These are phyloP conservation scores for Drosophila tropicalis DNA, from an alignment of 1,140 invertebrate genomes.

Conservation along the genomic window DNA sequence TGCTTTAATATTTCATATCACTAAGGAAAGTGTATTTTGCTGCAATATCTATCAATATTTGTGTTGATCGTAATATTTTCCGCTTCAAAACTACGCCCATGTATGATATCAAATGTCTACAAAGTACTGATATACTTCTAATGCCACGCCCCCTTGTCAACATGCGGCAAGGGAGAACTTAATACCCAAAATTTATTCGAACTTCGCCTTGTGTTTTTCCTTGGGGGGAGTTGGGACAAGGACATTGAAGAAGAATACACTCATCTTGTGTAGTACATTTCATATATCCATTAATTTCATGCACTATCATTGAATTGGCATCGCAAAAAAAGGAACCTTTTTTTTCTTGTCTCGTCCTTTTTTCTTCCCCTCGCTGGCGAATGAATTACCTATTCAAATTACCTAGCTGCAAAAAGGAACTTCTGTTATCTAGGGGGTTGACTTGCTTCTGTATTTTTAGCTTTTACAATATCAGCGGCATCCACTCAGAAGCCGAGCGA, in stretches of 20 bases:
- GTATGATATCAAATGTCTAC: constrained; percentile 36
- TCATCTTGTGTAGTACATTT: constrained; percentile 26
- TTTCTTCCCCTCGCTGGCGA: constrained; percentile 5
- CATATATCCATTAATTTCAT: constrained; percentile 63
- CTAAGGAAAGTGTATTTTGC: too few species aligned
- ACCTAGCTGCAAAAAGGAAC: constrained; percentile 34
- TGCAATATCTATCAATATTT: too few species aligned
- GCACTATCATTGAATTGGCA: constrained; percentile 73
- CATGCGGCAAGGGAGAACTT: constrained; percentile 23
- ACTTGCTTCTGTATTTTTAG: constrained; percentile 50
- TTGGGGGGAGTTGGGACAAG: too few species aligned
- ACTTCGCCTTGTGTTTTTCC: constrained; percentile 2
- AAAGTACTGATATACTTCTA: constrained; percentile 16
- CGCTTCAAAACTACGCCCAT: constrained; percentile 24
- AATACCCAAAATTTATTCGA: constrained; percentile 65
- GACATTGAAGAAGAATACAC: constrained; percentile 20
- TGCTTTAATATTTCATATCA: too few species aligned
- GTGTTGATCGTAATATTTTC: too few species aligned
- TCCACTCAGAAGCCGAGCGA: constrained; percentile 60
- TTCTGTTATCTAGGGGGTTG: constrained; percentile 21
- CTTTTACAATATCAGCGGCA: constrained; percentile 61
- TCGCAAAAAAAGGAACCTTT: constrained; percentile 26
- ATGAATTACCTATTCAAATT: constrained; percentile 66
- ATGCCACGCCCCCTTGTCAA: constrained; percentile 22
- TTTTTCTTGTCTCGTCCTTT: not conserved